A percentile compares a stretch with the other conserved stretches of the same genome.
Evolutionary conservation across 2,113 vertebrate genomes (phyloP).

Genomic region (Caracal caracal): DNA sequence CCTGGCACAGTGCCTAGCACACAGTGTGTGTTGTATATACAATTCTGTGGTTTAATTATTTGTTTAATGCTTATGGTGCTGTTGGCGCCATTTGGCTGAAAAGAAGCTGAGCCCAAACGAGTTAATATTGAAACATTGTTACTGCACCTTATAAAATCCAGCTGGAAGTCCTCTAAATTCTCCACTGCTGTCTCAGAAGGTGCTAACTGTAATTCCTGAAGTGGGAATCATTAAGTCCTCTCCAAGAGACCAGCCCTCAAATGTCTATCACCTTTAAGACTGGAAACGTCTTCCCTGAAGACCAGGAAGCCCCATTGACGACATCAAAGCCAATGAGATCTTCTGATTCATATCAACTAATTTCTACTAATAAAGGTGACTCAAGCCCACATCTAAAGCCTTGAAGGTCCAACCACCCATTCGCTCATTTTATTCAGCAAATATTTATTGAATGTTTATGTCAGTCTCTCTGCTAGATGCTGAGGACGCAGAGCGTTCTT

Average conservation of each 20-base stretch:
- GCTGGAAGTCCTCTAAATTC: not conserved
- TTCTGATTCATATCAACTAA: not conserved
- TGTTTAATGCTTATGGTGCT: not conserved
- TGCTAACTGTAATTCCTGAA: not conserved
- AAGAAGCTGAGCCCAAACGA: not conserved
- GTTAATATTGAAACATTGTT: not conserved
- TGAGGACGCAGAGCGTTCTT: not conserved
- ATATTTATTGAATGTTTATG: conserved; percentile 2
- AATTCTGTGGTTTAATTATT: conserved; percentile 23
- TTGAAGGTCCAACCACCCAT: not conserved
- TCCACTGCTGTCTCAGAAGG: not conserved
- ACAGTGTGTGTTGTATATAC: not conserved
- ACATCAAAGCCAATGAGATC: not conserved
- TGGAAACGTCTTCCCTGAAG: not conserved
- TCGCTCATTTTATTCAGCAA: not conserved
- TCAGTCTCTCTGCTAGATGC: not conserved
- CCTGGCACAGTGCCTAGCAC: not conserved
- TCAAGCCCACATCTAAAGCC: not conserved
- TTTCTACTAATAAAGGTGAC: not conserved
- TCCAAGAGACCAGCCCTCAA: not conserved
- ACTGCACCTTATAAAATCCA: not conserved
- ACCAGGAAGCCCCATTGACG: not conserved
- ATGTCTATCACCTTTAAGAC: not conserved
- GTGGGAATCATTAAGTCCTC: not conserved
- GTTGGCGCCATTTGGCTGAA: not conserved